Evolutionary conservation across 2,113 vertebrate genomes (phyloP), one percentile per base, ranked within the genome.

Genomic region (Bungarus multicinctus): DNA sequence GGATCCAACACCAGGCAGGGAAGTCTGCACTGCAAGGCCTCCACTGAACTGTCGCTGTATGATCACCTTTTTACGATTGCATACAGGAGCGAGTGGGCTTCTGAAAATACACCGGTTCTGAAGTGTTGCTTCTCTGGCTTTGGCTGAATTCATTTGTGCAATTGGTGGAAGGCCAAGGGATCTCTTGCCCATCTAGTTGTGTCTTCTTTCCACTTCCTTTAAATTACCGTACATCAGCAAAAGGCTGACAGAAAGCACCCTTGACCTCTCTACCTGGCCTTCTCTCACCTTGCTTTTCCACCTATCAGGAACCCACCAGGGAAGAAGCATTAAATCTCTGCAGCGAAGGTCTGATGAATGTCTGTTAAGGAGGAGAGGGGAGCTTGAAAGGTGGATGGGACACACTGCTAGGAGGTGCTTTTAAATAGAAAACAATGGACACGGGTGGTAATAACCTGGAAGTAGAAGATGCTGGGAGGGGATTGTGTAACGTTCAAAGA

Each of bases 1-100:
- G 95, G 95, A 96, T 94, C 94, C 95, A 95, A 54, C 94, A 93
- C 95, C 94, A 92, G 91, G 95, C 93, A 64, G 91, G 45, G 90
- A 92, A 95, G 94, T 95, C 93, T 94, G 90, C 91, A 3, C 34
- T 20, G 18, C 34, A 22, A 22, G 74, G 39, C 34, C 34, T 39
- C 30, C 6, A 18, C 86, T 53, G 27, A 53, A 87, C 27, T 27
- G 85, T 45, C 43, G 2, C 45, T n/a, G 86, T 87, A 60, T 87
- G 0, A 0, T 88, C 47, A 45, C 91, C 23, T 30, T 92, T 86
- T 64, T 47, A 58, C 52, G 85, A 30, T 47, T 92, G 91, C 93
- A 54, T 60, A 87, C 52, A 53, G n/a, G 85, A 27, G 89, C 60
- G 39, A 23, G 2, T 9, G 47, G 47, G 50, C 85, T 88, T 94